Base-by-base conservation (phyloP, 2,797 vertebrate species). In the Aratinga solstitialis region DNA sequence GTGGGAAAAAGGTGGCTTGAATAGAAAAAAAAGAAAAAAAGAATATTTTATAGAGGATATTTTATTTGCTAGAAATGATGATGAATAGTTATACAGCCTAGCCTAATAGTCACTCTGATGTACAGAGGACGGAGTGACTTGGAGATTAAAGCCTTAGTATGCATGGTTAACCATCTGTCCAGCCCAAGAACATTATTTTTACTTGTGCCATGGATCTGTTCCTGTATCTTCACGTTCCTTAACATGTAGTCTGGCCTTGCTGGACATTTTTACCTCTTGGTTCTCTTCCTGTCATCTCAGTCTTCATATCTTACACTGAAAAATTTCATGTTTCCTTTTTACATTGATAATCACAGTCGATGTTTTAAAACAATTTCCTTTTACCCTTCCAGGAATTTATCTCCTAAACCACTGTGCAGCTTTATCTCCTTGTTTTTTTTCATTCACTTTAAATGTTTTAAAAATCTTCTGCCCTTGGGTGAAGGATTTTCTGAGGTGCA, bases 391-490 rank as follows among this genome's bases (percentile, higher is more conserved):
- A 86, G 78, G 81, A 91, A 40, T 78, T 32, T 73, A 20, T 81
- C 56, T 66, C 54, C 68, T 81, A 47, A 93, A 40, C 42, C 32
- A 51, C 29, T 11, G 2, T 65, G 38, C 56, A 89, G 38, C 34
- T 94, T 84, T 89, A 80, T 66, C 50, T 73, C 65, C 21, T 32
- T 19, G 6, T 58, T 34, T 87, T 87, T 87, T 85, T 75, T 78
- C 50, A 62, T 68, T 85, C 45, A 34, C 26, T 91, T 82, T 23
- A 84, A 89, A 75, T 30, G 87, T 84, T 95, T 74, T 40, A 78
- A 92, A 92, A 63, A n/a, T 24, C 54, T 89, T 92, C n/a, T 90
- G 82, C 85, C 91, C 47, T 91, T 69, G n/a, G 65, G 82, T 58
- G 42, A 73, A 73, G n/a, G 29, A 91, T 81, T 91, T 90, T 86